Evolutionary conservation across 2,888 invertebrate genomes (phyloP).

Genomic region (Oscheius onirici): DNA sequence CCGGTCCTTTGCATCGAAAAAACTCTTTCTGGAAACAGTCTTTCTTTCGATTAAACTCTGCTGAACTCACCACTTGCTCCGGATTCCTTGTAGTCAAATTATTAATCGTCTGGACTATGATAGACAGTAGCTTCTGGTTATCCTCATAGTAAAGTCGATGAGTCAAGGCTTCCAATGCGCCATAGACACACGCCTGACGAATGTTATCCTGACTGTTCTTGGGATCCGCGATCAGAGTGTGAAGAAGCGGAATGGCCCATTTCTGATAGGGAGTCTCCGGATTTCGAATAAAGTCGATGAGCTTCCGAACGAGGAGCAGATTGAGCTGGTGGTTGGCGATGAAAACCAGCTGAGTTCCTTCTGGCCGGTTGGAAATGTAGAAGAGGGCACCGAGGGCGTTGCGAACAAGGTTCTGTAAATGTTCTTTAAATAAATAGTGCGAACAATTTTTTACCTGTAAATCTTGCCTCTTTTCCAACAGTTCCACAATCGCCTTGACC

Average conservation of each 20-base stretch:
- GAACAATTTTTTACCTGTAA: slow-evolving; percentile 32
- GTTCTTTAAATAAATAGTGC: background rate
- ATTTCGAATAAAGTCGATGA: slow-evolving; percentile 40
- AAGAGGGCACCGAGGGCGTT: slow-evolving; percentile 57
- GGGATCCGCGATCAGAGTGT: slow-evolving; percentile 60
- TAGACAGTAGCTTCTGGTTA: slow-evolving; percentile 64
- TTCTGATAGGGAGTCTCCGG: slow-evolving; percentile 39
- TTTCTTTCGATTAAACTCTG: background rate
- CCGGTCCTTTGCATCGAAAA: slow-evolving; percentile 41
- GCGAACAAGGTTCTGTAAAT: slow-evolving; percentile 55
- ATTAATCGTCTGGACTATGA: slow-evolving; percentile 62
- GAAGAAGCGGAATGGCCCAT: slow-evolving; percentile 64
- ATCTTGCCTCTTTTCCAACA: slow-evolving; percentile 42
- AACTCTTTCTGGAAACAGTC: slow-evolving; percentile 37
- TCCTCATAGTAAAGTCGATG: slow-evolving; percentile 57
- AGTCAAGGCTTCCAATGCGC: slow-evolving; percentile 35
- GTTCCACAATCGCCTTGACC: slow-evolving; percentile 46
- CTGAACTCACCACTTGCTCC: slow-evolving; percentile 52
- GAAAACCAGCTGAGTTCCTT: slow-evolving; percentile 54
- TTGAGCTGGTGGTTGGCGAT: slow-evolving; percentile 34
- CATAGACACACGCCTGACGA: slow-evolving; percentile 36
- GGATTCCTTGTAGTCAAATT: slow-evolving; percentile 56
- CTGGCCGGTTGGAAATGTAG: slow-evolving; percentile 58
- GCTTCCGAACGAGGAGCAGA: slow-evolving; percentile 39
- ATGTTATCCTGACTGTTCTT: slow-evolving; percentile 40